Evolutionary conservation across 1,140 invertebrate genomes (phyloP), one percentile per base, ranked within the genome.

Genomic region (Leguminivora glycinivorella): DNA sequence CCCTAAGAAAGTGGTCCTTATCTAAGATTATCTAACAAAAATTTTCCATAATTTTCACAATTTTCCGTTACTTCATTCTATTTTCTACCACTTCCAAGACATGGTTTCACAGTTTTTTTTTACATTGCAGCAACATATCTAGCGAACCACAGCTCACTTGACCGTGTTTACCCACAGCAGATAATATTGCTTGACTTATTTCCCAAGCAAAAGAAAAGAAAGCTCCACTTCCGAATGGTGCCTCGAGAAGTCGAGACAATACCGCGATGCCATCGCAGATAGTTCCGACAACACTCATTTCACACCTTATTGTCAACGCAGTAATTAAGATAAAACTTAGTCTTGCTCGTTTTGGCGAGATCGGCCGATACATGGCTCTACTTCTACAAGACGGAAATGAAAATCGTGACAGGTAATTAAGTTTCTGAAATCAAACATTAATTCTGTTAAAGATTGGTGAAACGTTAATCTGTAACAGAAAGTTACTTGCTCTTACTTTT

Each of bases 131-230:
- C 2, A 34, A 5, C n/a, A n/a, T 29, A 34, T 63, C 26, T 34
- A 29, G 22, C 14, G 56, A 34, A 63, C 26, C 25, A 22, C 47
- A 17, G 14, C 58, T 14, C 58, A 31, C 56, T 74, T 77, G 72
- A 70, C 72, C 72, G 72, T 71, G 71, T 70, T 75, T 70, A 63
- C 47, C 43, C 19, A 67, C 56, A 68, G 72, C 67, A 69, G 70
- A 52, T 68, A 52, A 52, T 52, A 63, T 63, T 63, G 22, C 56
- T 34, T 79, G 83, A 74, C 78, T 83, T 72, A 83, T 85, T 89
- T 87, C 86, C 80, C 86, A 87, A 81, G 83, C 71, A 77, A 84
- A 85, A 87, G 85, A 89, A 89, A 88, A 78, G 75, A 67, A 38
- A 84, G 84, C 72, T 73, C 84, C 52, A 86, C 82, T 85, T 89